Evolutionary conservation across 2,797 vertebrate genomes (phyloP).

Genomic region (Hoplostethus mediterraneus): DNA sequence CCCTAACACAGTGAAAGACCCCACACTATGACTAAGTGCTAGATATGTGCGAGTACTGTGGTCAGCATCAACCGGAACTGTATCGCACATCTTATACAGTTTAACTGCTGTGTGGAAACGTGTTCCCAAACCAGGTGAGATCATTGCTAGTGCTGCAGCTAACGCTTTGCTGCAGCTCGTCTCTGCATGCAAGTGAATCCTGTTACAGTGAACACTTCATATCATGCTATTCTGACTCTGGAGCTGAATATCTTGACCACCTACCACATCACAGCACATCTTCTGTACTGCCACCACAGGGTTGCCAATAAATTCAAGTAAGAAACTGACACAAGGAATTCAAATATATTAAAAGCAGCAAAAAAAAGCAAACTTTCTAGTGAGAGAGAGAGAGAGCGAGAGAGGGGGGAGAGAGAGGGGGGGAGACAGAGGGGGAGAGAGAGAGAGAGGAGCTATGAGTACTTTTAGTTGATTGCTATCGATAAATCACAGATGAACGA

Average conservation of each 20-base stretch:
- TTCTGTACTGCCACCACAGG: too few relatives aligned
- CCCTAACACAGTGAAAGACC: too few relatives aligned
- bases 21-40: too few relatives aligned
- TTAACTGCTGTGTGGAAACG: not conserved
- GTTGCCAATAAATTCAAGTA: too few relatives aligned
- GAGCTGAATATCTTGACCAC: not conserved
- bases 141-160: not conserved
- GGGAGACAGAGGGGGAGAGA: not conserved
- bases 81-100: too few relatives aligned
- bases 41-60: too few relatives aligned
- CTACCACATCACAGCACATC: too few relatives aligned
- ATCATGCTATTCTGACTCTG: not conserved
- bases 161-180: not conserved
- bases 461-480: conserved; percentile 22
- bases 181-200: not conserved
- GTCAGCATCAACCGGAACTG: too few relatives aligned
- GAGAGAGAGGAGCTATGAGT: not conserved
- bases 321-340: too few relatives aligned
- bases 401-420: not conserved
- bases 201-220: not conserved
- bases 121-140: not conserved
- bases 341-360: too few relatives aligned
- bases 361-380: not conserved
- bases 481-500: conserved; percentile 11
- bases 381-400: not conserved